phyloP scores from a whole-genome alignment of 2,113 vertebrate genomes.

The Saguinus imperator region DNA sequence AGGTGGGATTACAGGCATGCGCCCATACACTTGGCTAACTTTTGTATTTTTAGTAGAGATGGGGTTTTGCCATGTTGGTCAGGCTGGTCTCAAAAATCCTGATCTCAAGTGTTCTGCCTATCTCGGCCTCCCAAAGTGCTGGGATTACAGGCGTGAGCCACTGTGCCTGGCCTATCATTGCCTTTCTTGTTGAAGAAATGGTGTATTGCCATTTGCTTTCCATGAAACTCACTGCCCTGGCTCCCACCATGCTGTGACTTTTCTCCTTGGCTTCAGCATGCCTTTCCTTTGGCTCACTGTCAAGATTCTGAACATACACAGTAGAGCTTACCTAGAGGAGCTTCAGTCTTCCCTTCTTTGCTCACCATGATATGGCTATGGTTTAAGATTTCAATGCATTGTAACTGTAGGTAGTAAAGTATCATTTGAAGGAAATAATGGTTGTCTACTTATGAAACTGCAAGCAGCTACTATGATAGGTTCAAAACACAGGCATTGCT shows the following conservation, averaged over 20 bases:
- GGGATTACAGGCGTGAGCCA: too few relatives aligned
- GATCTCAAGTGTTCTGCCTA: too few relatives aligned
- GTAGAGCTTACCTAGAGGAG: neutral
- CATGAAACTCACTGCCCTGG: accelerated
- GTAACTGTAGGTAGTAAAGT: neutral
- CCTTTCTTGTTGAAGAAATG: neutral
- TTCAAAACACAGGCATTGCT: neutral
- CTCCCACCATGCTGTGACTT: neutral
- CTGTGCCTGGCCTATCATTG: too few relatives aligned
- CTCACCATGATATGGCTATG: neutral
- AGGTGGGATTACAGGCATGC: too few relatives aligned
- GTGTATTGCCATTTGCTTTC: neutral
- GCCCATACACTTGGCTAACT: too few relatives aligned
- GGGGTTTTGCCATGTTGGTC: too few relatives aligned
- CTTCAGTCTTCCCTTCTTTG: neutral
- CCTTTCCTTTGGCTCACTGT: neutral
- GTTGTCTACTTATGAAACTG: neutral
- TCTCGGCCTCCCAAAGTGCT: too few relatives aligned
- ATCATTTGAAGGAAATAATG: neutral
- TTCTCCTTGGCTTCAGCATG: neutral
- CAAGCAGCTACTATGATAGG: neutral
- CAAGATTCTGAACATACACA: neutral
- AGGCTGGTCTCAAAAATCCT: too few relatives aligned
- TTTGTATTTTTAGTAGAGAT: too few relatives aligned
- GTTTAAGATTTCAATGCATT: neutral